Base-by-base conservation (phyloP, 2,797 vertebrate genomes). In the Mormyrus hasselquistii region DNA sequence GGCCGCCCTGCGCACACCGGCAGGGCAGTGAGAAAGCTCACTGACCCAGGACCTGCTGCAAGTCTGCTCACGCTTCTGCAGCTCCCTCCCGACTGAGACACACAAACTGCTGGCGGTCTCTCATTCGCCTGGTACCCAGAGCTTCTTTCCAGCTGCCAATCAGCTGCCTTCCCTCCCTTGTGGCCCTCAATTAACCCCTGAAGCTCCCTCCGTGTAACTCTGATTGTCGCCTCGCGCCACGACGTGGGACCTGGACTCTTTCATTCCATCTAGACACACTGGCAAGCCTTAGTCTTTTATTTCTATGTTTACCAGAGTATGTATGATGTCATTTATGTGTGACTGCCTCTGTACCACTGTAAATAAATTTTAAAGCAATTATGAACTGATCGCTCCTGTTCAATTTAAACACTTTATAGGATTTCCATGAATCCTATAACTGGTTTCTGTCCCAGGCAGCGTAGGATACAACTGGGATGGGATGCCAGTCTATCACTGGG, bases 111-210 rank as follows among this genome's bases (percentile, higher is more conserved):
- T 91, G 91, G 91, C 94, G 94, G 95, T 95, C 94, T 92, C 95
- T 90, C 94, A 94, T 94, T 95, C 93, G 94, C 95, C 91, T 90
- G 93, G 92, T 95, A 93, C 92, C 91, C 91, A 90, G 91, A 92
- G 92, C 94, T 92, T 91, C 93, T 94, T 94, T 95, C 94, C 93
- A 94, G 14, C 86, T 88, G 89, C 55, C 73, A 88, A 79, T 84
- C 87, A 88, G 69, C 12, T 83, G 52, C 65, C 49, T 34, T 76
- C 49, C 49, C 65, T 73, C 47, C 49, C 29, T 19, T 8, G 22
- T 83, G 52, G 16, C 29, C 3, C 38, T 16, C 41, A 10, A 57
- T 90, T 90, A 84, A 90, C 87, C 76, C 86, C 38, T 69, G 41
- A 55, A 84, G 2, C 52, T 12, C 87, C 55, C 9, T 25, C 52